Evolutionary conservation across 2,797 vertebrate genomes (phyloP).

Genomic region (Kryptolebias ocellatus): DNA sequence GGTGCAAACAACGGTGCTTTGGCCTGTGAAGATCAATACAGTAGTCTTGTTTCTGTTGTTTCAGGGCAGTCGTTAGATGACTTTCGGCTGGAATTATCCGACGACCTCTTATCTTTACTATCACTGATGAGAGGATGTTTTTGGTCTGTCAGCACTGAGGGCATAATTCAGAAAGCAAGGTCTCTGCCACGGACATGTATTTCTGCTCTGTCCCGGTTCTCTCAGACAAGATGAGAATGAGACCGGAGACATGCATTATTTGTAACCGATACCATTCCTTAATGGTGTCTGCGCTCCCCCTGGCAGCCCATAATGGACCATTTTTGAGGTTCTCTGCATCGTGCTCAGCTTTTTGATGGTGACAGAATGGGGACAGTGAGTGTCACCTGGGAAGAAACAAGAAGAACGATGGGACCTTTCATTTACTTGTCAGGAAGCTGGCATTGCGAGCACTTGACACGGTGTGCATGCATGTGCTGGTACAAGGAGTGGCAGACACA

Average conservation of each 20-base stretch:
- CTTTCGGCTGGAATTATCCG: conserved; percentile 30
- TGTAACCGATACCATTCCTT: conserved; percentile 81
- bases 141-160: conserved; percentile 51
- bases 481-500: conserved; percentile 60
- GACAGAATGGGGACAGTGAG: conserved; percentile 84
- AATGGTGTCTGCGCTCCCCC: conserved; percentile 79
- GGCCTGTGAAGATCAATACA: conserved; percentile 4
- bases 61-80: conserved; percentile 31
- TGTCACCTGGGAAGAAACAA: conserved; percentile 82
- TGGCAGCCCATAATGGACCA: conserved; percentile 82
- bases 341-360: conserved; percentile 78
- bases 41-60: conserved; percentile 27
- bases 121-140: conserved; percentile 58
- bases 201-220: conserved; percentile 54
- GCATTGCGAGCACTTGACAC: conserved; percentile 72
- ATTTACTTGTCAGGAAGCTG: conserved; percentile 80
- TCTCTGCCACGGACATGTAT: conserved; percentile 62
- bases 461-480: conserved; percentile 64
- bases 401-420: conserved; percentile 78
- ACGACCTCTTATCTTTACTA: conserved; percentile 14
- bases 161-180: conserved; percentile 47
- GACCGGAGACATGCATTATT: conserved; percentile 84
- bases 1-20: conserved; percentile 4
- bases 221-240: conserved; percentile 73
- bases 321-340: conserved; percentile 79